Base-by-base conservation (phyloP, 1,140 invertebrate species). In the Zophobas atratus region DNA sequence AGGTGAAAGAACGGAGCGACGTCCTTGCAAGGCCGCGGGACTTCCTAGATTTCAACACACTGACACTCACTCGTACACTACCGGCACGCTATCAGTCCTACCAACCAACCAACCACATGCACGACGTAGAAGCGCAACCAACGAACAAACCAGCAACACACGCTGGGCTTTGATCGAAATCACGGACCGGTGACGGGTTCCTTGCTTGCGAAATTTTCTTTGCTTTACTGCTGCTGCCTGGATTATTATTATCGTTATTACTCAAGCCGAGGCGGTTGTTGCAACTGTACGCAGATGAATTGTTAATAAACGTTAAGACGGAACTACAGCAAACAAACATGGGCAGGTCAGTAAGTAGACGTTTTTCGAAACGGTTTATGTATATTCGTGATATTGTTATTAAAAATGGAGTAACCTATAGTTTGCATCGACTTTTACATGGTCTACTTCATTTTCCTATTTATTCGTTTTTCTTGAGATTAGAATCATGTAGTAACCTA, bases 21-120 rank as follows among this genome's bases (percentile, higher is more conserved):
- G 83, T 82, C 83, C 83, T 84, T 84, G 83, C 83, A 84, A 84
- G 83, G 83, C 83, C 83, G 82, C 76, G 78, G 77, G 75, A 83
- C 82, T 83, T 83, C 82, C 82, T 83, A 81, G 82, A 81, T 82
- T 82, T 79, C 82, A 80, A 82, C 78, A 82, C 79, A 72, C 51
- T 55, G 51, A 73, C 55, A 55, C 55, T 53, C 55, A 73, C 71
- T 73, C 71, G 70, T 53, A 55, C 70, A 72, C 51, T 73, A 73
- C 38, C 38, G 49, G 55, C 49, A 53, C 49, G 55, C 71, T 56
- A 73, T 55, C 48, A 53, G 49, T 55, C 4, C 71, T 73, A 41
- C 71, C 71, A 73, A 73, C 71, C 48, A 1, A 70, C 71, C 48
- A 6, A 70, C n/a, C 63, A 41, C 70, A 38, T 34, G 51, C 46